Base-by-base conservation (phyloP, 2,888 invertebrate genomes). In the Geophilus truncorum region DNA sequence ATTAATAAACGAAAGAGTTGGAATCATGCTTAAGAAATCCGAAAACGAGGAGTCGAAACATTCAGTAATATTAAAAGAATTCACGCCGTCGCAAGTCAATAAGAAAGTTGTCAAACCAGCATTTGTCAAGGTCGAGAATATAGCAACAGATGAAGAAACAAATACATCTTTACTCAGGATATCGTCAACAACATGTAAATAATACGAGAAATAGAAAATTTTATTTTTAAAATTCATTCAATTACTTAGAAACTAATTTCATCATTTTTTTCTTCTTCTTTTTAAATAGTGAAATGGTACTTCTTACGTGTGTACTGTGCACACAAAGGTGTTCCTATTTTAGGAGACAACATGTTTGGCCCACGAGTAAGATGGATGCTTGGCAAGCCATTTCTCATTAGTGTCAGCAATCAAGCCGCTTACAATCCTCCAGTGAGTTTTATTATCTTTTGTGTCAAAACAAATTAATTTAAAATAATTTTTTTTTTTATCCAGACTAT, bases 331-430 rank as follows among this genome's bases (percentile, higher is more conserved):
- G 85, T 85, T 80, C 88, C 88, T 18, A 82, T 88, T 80, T 83
- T 88, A 25, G 88, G 88, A 0, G 88, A 88, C 82, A 86, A 86
- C 80, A 81, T 86, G 30, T 86, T 85, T 80, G 86, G 86, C 0
- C 84, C 86, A 5, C 83, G 87, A 32, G 85, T 87, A 9, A 85
- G 85, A 23, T 84, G 85, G 57, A 80, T 88, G 0, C 83, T 85
- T 82, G 86, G 86, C 4, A 83, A 85, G 28, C 85, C 85, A 81
- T 34, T 87, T 15, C 84, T 84, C 25, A 83, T 87, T 0, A 85
- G 86, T 81, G 86, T 87, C 0, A 85, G 86, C 77, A 84, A 86
- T 36, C 83, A 84, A 0, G 81, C 82, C 0, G 83, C 85, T 0
- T 83, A 83, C 62, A 79, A 80, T 12, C 34, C 10, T 0, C 85